Evolutionary conservation across 2,113 vertebrate genomes (phyloP).

Genomic region (Noturus placidus): DNA sequence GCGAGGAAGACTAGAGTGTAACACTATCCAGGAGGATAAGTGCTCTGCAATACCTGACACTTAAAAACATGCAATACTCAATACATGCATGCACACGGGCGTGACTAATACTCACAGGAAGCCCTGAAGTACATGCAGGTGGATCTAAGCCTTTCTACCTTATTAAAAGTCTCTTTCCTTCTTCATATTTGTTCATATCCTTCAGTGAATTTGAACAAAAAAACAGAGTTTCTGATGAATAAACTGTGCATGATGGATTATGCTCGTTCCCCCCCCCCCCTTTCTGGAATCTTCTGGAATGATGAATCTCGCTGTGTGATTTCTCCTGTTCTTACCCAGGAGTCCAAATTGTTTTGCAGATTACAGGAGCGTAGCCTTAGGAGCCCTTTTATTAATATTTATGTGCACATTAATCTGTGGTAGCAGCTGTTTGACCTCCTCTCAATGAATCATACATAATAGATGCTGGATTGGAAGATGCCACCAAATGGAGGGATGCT

Average conservation of each 20-base stretch:
- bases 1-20: not conserved
- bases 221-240: conserved; percentile 6
- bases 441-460: conserved; percentile 62
- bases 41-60: not conserved
- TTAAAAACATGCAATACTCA: not conserved
- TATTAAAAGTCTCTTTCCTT: conserved; percentile 24
- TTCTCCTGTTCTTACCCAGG: conserved; percentile 42
- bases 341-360: conserved; percentile 60
- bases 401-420: conserved; percentile 60
- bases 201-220: not conserved
- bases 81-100: not conserved
- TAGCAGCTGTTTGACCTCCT: conserved; percentile 61
- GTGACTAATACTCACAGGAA: conserved; percentile 21
- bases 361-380: conserved; percentile 55
- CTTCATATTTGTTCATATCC: conserved; percentile 9
- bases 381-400: conserved; percentile 60
- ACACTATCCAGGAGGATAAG: not conserved
- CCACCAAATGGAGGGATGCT: conserved; percentile 40
- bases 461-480: conserved; percentile 55
- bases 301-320: conserved; percentile 47
- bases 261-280: not conserved
- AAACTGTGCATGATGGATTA: conserved; percentile 42
- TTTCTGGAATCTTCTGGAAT: conserved; percentile 42
- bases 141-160: conserved; percentile 22
- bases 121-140: not conserved